Evolutionary conservation across 92 coral and sea anemone genomes (phyloP).

Genomic region (Heteractis magnifica): DNA sequence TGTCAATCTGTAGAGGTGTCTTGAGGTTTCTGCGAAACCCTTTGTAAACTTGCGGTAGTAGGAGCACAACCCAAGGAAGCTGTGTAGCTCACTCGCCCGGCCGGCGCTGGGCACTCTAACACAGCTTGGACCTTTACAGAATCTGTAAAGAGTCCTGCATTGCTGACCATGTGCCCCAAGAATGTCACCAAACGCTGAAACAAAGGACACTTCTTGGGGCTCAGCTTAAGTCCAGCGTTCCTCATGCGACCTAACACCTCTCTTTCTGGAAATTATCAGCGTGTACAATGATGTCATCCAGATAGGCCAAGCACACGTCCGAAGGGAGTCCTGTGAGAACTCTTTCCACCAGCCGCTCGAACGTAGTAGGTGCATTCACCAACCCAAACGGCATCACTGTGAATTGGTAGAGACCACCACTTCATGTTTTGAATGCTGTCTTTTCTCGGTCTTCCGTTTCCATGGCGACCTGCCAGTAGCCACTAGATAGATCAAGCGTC

Average conservation of each 20-base stretch:
- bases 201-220: slow-evolving; percentile 46
- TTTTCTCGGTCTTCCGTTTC: no score
- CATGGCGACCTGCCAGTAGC: no score
- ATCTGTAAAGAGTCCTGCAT: slow-evolving; percentile 28
- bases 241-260: no score
- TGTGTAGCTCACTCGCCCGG: not conserved
- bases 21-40: slow-evolving; percentile 30
- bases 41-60: no score
- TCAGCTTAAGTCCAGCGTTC: slow-evolving; percentile 44
- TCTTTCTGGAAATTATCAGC: no score
- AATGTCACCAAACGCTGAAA: slow-evolving; percentile 30
- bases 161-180: slow-evolving; percentile 53
- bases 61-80: slow-evolving; percentile 47
- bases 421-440: no score
- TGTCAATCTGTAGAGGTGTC: slow-evolving; percentile 34
- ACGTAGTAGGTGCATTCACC: slow-evolving; percentile 11
- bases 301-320: no score
- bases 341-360: no score
- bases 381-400: slow-evolving; percentile 20
- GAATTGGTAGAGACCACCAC: slow-evolving; percentile 25
- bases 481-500: slow-evolving; percentile 26
- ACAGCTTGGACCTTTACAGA: slow-evolving; percentile 33
- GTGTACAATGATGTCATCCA: no score
- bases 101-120: slow-evolving; percentile 25
- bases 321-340: no score